Evolutionary conservation across 2,113 vertebrate species (phyloP).

Genomic region (Corvus hawaiiensis): DNA sequence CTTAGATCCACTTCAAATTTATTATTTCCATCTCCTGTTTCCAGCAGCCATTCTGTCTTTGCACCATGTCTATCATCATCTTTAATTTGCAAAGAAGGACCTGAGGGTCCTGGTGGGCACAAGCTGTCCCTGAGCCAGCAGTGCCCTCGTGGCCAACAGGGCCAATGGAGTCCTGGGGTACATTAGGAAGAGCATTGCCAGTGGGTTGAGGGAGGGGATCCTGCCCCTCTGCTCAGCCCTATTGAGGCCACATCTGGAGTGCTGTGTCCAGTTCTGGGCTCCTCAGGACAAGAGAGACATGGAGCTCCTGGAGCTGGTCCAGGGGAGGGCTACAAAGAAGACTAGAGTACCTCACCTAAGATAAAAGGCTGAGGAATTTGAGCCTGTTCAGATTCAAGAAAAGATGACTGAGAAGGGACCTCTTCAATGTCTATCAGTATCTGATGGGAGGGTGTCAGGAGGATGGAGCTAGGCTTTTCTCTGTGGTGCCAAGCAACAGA

Average conservation of each 20-base stretch:
- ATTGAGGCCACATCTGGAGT: background rate
- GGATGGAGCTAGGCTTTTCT: background rate
- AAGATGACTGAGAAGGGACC: background rate
- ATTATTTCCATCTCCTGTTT: background rate
- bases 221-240: background rate
- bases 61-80: rapidly evolving
- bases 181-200: background rate
- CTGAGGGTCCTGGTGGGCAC: rapidly evolving
- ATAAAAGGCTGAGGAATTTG: background rate
- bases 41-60: background rate
- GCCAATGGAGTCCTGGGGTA: background rate
- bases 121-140: background rate
- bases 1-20: background rate
- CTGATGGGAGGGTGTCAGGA: background rate
- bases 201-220: background rate
- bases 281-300: background rate
- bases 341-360: background rate
- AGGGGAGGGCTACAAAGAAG: background rate
- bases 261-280: background rate
- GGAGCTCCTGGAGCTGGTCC: background rate
- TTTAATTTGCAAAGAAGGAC: background rate
- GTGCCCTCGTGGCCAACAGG: background rate
- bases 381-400: no score
- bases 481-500: background rate
- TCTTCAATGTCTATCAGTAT: background rate